These are phyloP conservation scores for Tachysurus fulvidraco DNA, from an alignment of 2,113 vertebrate genomes.

Conservation along the genomic window DNA sequence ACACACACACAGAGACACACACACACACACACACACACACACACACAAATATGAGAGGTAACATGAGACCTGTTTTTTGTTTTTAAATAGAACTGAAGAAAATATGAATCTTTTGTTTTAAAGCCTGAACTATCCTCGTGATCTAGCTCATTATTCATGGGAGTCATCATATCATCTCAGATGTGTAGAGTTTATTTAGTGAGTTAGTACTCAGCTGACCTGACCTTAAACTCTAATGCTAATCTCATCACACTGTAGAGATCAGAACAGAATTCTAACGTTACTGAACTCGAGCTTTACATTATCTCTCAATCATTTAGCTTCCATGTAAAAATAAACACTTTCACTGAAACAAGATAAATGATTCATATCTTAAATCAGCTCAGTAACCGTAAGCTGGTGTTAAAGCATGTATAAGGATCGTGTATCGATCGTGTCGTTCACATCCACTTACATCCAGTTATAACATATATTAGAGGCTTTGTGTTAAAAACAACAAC, in stretches of 20 bases:
- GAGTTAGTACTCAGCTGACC: too few relatives aligned
- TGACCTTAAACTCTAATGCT: background rate
- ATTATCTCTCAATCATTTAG: background rate
- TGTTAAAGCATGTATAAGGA: background rate
- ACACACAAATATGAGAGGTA: background rate
- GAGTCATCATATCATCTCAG: background rate
- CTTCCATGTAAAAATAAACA: background rate
- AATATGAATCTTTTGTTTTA: background rate
- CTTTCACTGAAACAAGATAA: background rate
- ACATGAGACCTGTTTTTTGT: background rate
- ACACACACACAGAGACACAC: slow-evolving; percentile 26
- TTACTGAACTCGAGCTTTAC: background rate
- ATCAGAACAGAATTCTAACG: background rate
- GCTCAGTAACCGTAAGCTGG: background rate
- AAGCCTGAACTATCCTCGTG: background rate
- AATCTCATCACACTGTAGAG: background rate
- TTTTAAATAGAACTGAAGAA: background rate
- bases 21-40: background rate
- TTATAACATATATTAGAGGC: too few relatives aligned
- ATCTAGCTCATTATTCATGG: background rate
- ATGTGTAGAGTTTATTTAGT: background rate
- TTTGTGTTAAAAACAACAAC: too few relatives aligned
- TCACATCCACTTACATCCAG: too few relatives aligned
- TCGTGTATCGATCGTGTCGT: too few relatives aligned
- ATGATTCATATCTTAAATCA: too few relatives aligned